Conservation (phyloP, 1,140 invertebrate genomes). For the Babylonia areolata region DNA sequence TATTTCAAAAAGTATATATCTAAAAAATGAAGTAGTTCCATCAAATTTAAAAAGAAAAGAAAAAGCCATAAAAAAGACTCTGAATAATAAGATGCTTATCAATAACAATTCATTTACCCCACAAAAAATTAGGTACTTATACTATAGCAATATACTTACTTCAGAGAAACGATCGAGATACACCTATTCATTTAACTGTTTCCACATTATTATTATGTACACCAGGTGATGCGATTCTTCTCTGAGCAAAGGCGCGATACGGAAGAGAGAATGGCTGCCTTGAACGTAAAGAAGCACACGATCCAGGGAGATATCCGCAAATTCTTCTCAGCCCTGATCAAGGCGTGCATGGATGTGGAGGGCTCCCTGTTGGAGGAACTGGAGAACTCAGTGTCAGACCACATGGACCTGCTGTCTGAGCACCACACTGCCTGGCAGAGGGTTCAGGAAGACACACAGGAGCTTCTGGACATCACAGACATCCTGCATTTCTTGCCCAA, state of each 20-base stretch:
- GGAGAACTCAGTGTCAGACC: conserved; percentile 28
- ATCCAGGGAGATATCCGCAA: not conserved
- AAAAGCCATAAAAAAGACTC: no score
- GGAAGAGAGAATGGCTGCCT: not conserved
- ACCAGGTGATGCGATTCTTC: conserved; percentile 28
- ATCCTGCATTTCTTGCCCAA: not conserved
- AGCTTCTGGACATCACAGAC: conserved; percentile 29
- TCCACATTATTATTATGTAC: not conserved
- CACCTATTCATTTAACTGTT: not conserved
- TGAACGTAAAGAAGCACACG: not conserved
- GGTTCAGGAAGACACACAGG: conserved; percentile 19
- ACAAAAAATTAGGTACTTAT: no score
- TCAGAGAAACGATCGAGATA: no score
- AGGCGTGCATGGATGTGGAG: conserved; percentile 35
- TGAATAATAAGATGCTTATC: no score
- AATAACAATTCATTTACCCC: no score
- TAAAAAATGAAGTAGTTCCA: no score
- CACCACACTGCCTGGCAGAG: not conserved
- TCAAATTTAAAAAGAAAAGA: no score
- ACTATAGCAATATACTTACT: no score
- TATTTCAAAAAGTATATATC: no score
- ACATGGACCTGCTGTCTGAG: conserved; percentile 10
- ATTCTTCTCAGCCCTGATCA: conserved; percentile 31
- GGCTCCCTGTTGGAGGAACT: conserved; percentile 26
- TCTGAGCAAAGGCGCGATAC: conserved; percentile 9